These are phyloP conservation scores for Passerina amoena DNA, from an alignment of 2,113 vertebrate genomes.

Conservation along the genomic window DNA sequence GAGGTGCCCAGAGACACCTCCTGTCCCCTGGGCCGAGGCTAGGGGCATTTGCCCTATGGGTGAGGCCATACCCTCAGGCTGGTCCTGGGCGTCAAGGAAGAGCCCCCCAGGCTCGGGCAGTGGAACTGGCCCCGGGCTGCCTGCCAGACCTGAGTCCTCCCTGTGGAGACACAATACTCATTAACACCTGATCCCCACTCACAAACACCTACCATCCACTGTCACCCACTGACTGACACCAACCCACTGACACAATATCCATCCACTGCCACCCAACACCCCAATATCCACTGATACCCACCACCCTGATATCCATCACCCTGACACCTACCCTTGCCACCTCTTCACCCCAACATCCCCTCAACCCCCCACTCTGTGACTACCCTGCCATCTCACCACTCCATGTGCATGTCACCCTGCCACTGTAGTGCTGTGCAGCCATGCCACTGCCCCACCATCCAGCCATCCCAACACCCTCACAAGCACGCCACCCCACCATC, in stretches of 20 bases:
- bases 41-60: accelerated
- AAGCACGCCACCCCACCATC: not conserved
- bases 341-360: not conserved
- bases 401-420: not conserved
- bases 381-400: not conserved
- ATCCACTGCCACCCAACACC: not conserved
- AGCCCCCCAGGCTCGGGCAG: conserved; percentile 77
- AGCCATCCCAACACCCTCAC: not conserved
- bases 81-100: conserved; percentile 79
- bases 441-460: not conserved
- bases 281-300: not conserved
- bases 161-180: conserved; percentile 49
- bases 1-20: not conserved
- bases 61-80: conserved; percentile 71
- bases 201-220: no score
- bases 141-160: conserved; percentile 82
- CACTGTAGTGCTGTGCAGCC: not conserved
- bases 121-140: conserved; percentile 79
- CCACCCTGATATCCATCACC: not conserved
- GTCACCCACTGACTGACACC: not conserved
- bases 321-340: not conserved
- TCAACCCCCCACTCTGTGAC: not conserved
- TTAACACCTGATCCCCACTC: not conserved
- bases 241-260: not conserved
- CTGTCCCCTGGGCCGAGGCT: not conserved